Evolutionary conservation across 2,797 vertebrate species (phyloP).

Genomic region (Zalophus californianus): DNA sequence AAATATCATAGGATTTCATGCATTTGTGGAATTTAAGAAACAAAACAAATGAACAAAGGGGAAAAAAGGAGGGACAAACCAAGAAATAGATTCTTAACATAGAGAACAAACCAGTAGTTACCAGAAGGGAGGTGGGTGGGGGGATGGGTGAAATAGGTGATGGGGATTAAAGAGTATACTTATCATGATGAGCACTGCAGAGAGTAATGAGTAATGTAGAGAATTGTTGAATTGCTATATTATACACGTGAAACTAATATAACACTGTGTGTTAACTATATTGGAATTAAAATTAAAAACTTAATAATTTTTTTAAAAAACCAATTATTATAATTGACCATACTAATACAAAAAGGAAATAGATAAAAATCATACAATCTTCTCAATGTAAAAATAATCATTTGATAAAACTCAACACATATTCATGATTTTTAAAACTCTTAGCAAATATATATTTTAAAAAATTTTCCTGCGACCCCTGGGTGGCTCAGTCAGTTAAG

Average conservation of each 20-base stretch:
- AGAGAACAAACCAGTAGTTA: neutral
- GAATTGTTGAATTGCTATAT: neutral
- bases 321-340: neutral
- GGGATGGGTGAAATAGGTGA: neutral
- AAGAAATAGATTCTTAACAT: neutral
- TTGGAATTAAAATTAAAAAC: neutral
- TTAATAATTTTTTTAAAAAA: neutral
- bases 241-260: neutral
- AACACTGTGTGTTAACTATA: neutral
- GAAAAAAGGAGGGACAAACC: neutral
- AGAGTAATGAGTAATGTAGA: neutral
- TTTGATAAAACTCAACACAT: neutral
- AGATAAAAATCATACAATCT: slow-evolving; percentile 9
- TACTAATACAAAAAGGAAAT: slow-evolving; percentile 39
- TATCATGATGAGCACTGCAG: neutral
- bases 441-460: neutral
- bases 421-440: slow-evolving; percentile 7
- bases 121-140: neutral
- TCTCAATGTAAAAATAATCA: neutral
- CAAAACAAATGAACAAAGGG: neutral
- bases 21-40: neutral
- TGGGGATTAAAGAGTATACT: neutral
- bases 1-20: neutral
- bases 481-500: no score
- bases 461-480: no score